Base-by-base conservation (phyloP, 2,888 invertebrate species). In the Leucozona laternaria region DNA sequence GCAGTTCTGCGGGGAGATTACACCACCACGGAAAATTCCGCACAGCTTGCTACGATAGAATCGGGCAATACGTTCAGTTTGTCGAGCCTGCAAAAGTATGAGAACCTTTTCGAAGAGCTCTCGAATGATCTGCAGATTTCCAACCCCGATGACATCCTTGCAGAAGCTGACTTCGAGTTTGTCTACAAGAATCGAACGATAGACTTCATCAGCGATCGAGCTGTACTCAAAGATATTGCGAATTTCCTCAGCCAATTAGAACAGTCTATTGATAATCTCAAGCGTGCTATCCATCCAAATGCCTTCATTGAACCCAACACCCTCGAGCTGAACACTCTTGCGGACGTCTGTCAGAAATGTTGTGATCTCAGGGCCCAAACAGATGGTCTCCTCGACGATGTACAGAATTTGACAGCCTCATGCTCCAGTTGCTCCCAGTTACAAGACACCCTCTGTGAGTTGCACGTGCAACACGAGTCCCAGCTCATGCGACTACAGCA, bases 1-100 rank as follows among this genome's bases (percentile, higher is more conserved):
- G 94, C 94, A 64, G 95, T 96, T 66, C 93, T 96, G 62, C 94
- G 94, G 88, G 95, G 95, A 79, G 94, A 94, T 70, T 93, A 93
- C 89, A 68, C 81, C 6, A 25, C 86, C 4, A 22, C 79, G 8
- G 79, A 86, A 8, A 20, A 34, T 3, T 34, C 57, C 10, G 34
- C 40, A 11, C 75, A 75, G 15, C 48, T 48, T 17, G 20, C 53
- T 11, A 76, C 71, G 8, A 68, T 62, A 3, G 57, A 70, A 43
- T 72, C 78, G 5, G 78, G 70, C 0, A 86, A 86, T 48, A 60
- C 66, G 20, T 89, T 90, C 11, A 90, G 90, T 72, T 89, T 91
- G 7, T 89, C 89, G 0, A 88, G 90, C 4, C 82, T 91, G 37
- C 91, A 91, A 75, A 91, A 90, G 72, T 91, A 91, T 68, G 91